Base-by-base conservation (phyloP, 2,113 vertebrate species). In the Dissostichus mawsoni region DNA sequence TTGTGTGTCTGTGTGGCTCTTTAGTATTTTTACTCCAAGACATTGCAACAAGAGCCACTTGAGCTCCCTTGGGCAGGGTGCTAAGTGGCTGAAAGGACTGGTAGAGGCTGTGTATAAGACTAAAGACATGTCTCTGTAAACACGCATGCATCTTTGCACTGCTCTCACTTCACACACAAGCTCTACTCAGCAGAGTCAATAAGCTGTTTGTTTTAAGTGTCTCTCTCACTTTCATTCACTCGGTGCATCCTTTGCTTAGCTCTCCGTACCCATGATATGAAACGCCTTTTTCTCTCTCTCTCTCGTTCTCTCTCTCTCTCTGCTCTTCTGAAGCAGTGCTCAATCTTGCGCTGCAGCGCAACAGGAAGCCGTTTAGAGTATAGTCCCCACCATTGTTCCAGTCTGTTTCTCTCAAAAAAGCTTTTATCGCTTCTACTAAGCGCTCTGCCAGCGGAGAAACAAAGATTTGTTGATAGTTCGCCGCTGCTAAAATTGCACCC, bases 311-410 rank as follows among this genome's bases (percentile, higher is more conserved):
- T 80, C 74, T 69, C 67, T 65, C 66, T 64, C 70, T 68, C 61
- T 83, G 66, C 74, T 68, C 71, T 74, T 87, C 81, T 87, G 74
- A 86, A 86, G 87, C 73, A 63, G 74, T 85, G 84, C 83, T 90
- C 77, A 87, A 66, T 91, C 84, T 87, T 82, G 84, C 70, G 58
- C 90, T 78, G 83, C 86, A 78, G 86, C 84, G 56, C 90, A 90
- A 92, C 91, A 95, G 93, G 89, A 95, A 93, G 86, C 81, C 70
- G 82, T 91, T 92, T 90, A 91, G 78, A 88, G 88, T 69, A 74
- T 71, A 69, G 78, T 91, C 80, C 59, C 74, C 73, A 51, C 85
- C 86, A 90, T 92, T 92, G 90, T 94, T 91, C 81, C 83, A 89
- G 82, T 88, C 82, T 76, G 88, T 90, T 91, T 88, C 88, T 89